Base-by-base conservation (phyloP, 2,888 invertebrate species). In the Melieria crassipennis region DNA sequence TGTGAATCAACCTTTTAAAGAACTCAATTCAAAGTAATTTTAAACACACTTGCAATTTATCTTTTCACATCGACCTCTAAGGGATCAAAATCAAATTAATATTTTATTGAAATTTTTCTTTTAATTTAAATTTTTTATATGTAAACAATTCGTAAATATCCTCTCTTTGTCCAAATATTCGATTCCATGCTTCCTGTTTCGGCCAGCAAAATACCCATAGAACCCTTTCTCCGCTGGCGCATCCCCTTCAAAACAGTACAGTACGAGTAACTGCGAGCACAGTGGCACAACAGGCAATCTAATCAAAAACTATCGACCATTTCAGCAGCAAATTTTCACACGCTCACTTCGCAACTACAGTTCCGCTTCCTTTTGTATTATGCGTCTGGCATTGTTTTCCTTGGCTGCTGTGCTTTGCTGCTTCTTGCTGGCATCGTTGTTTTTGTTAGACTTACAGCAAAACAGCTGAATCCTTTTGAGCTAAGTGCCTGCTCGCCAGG, bases 281-380 rank as follows among this genome's bases (percentile, higher is more conserved):
- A 30, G 30, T 30, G 30, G 30, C 30, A 13, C 30, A 46, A 45
- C 46, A 61, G 45, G 45, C 45, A 61, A 61, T 61, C 46, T 61
- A 61, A 61, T 61, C 61, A 57, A 57, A 57, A 57, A 16, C 30
- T 57, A 9, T 16, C 57, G 30, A 57, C 13, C 13, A n/a, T 52
- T 11, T 10, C 50, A 50, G 2, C 10, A 50, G 50, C 50, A 60
- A 60, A 4, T 60, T 60, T 60, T 42, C 42, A 58, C 60, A 65
- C 50, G 50, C 45, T 58, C 69, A 73, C 74, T 75, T 73, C 73
- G 30, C 30, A 30, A 30, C 30, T 30, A 30, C 72, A 68, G 72
- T 73, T 73, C 75, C 73, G 73, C 63, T 73, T 65, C 60, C 65
- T 52, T 30, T 67, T 58, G 63, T 68, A 55, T 46, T 30, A 50